Conservation (phyloP, 2,797 vertebrate species). For the Masticophis lateralis region DNA sequence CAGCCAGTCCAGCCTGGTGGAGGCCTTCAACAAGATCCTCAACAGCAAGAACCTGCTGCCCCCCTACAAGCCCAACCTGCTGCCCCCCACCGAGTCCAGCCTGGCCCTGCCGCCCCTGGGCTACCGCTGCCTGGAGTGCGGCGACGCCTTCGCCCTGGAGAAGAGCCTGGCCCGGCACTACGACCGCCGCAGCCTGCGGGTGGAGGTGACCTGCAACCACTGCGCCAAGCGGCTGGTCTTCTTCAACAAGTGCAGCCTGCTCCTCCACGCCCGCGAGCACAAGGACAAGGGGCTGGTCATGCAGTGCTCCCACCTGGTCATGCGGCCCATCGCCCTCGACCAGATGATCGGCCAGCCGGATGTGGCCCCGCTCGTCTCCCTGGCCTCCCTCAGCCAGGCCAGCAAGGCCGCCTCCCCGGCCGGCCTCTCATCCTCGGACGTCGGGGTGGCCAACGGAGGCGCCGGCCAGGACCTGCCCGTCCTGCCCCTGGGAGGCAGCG, state of each 20-base stretch:
- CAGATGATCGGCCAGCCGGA: constrained; percentile 94
- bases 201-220: constrained; percentile 97
- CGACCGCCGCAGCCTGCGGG: constrained; percentile 90
- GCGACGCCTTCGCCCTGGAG: constrained; percentile 90
- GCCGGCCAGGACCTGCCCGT: constrained; percentile 69
- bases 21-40: constrained; percentile 95
- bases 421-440: rapidly evolving
- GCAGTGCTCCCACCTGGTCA: constrained; percentile 97
- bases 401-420: constrained; percentile 36
- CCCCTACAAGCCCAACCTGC: constrained; percentile 89
- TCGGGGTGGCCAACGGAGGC: constrained; percentile 32
- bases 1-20: constrained; percentile 92
- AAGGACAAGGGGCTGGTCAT: constrained; percentile 95
- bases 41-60: constrained; percentile 95
- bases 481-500: constrained; percentile 68
- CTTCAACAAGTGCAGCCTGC: constrained; percentile 97
- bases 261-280: constrained; percentile 93
- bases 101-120: constrained; percentile 84
- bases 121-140: constrained; percentile 93
- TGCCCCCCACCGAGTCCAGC: constrained; percentile 80
- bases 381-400: constrained; percentile 57
- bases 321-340: constrained; percentile 89
- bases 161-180: constrained; percentile 91
- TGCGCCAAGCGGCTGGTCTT: constrained; percentile 91
- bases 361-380: constrained; percentile 65